Percentiles rank a stretch among this genome's conserved stretches.
These are phyloP conservation scores for Syngnathus rostellatus DNA, from an alignment of 2,797 vertebrate species.

Conservation along the genomic window DNA sequence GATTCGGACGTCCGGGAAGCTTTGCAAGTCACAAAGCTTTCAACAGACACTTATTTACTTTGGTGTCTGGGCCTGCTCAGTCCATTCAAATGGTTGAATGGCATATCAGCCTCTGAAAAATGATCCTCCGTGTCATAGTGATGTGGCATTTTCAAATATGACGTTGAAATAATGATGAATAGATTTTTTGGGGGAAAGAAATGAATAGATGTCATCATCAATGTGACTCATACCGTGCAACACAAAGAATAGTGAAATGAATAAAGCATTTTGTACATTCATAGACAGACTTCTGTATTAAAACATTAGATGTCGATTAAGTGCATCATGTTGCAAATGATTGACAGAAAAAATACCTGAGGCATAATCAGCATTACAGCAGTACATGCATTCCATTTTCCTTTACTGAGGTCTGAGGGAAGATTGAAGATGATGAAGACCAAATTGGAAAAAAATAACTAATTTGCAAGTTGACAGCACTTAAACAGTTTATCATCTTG, in stretches of 20 bases:
- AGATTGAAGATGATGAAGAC: constrained; percentile 41
- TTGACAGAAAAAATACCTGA: not conserved
- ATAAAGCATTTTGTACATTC: not conserved
- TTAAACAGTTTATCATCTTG: constrained; percentile 61
- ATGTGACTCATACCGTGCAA: not conserved
- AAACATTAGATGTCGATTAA: not conserved
- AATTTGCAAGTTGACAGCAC: constrained; percentile 62
- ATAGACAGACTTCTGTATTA: not conserved
- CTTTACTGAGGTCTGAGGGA: constrained; percentile 30
- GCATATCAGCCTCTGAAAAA: not conserved
- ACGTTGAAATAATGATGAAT: not conserved
- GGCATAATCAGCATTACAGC: not conserved
- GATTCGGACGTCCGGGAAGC: constrained; percentile 21
- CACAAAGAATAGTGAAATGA: not conserved
- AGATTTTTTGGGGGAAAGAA: not conserved
- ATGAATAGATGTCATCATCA: not conserved
- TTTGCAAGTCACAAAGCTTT: constrained; percentile 14
- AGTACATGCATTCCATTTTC: not conserved
- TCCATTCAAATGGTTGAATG: not conserved
- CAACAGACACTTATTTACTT: constrained; percentile 1
- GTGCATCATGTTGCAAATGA: not conserved
- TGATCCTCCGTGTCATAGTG: not conserved
- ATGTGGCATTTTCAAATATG: not conserved
- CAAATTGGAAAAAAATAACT: constrained; percentile 57
- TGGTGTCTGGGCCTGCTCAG: not conserved